These are phyloP conservation scores for Chaunax sp. DNA, from an alignment of 2,797 vertebrate genomes.

Conservation along the genomic window DNA sequence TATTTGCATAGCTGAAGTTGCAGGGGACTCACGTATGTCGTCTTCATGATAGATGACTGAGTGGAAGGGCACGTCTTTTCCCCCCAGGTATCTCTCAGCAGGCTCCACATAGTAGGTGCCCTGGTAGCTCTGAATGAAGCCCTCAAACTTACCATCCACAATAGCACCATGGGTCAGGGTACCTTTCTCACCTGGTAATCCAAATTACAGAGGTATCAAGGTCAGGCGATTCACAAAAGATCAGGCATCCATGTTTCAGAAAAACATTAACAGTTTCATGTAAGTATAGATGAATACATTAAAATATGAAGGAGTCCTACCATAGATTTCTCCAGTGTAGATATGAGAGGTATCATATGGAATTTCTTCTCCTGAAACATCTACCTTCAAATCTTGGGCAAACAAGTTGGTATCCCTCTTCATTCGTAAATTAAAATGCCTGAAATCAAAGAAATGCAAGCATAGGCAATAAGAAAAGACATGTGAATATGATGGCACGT, in stretches of 20 bases:
- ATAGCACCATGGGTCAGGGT: slow-evolving; percentile 94
- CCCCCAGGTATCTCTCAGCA: slow-evolving; percentile 92
- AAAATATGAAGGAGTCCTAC: slow-evolving; percentile 74
- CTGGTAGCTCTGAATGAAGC: slow-evolving; percentile 93
- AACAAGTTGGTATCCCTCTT: slow-evolving; percentile 94
- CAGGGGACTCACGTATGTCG: slow-evolving; percentile 92
- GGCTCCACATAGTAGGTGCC: slow-evolving; percentile 97
- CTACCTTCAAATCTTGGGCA: slow-evolving; percentile 92
- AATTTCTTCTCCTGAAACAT: slow-evolving; percentile 88
- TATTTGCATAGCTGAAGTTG: slow-evolving; percentile 11
- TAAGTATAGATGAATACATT: neutral
- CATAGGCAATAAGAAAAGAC: neutral
- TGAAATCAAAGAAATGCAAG: slow-evolving; percentile 62
- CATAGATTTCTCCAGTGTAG: slow-evolving; percentile 97
- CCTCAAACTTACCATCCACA: slow-evolving; percentile 95
- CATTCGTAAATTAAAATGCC: slow-evolving; percentile 97
- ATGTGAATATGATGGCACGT: neutral
- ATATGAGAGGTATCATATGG: slow-evolving; percentile 97
- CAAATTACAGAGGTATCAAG: slow-evolving; percentile 6
- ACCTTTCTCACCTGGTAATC: slow-evolving; percentile 90
- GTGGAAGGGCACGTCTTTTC: slow-evolving; percentile 92
- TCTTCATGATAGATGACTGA: slow-evolving; percentile 99
- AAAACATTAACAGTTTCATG: neutral
- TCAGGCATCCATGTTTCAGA: neutral
- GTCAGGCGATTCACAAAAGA: slow-evolving; percentile 4